A percentile compares a stretch with the other conserved stretches of the same genome.
Evolutionary conservation across 2,888 invertebrate species (phyloP).

Genomic region (Meta bourneti): DNA sequence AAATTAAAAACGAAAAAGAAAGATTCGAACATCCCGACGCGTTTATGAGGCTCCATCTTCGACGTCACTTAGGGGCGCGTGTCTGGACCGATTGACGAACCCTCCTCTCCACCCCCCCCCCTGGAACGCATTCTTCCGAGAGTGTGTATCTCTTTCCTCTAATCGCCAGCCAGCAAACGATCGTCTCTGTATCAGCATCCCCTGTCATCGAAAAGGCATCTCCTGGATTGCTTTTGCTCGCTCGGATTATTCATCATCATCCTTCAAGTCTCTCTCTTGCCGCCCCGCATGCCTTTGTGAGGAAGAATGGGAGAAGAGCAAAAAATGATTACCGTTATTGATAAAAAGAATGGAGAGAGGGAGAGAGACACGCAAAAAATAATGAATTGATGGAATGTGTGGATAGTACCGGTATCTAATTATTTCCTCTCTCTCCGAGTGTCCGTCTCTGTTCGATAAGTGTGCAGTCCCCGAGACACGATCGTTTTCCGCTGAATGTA

Average conservation of each 20-base stretch:
- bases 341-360: constrained; percentile 13
- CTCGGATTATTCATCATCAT: constrained; percentile 51
- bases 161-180: constrained; percentile 23
- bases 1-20: constrained; percentile 11
- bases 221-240: constrained; percentile 20
- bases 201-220: constrained; percentile 45
- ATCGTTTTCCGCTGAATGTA: too few species aligned
- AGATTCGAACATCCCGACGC: neutral
- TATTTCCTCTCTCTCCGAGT: too few species aligned
- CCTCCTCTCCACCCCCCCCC: neutral
- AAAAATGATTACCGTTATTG: constrained; percentile 60
- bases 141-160: constrained; percentile 44
- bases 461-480: too few species aligned
- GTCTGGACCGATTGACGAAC: constrained; percentile 20
- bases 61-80: constrained; percentile 3
- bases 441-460: too few species aligned
- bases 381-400: too few species aligned
- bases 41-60: constrained; percentile 25
- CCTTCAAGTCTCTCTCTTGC: constrained; percentile 25
- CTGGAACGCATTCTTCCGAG: constrained; percentile 24
- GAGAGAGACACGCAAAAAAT: neutral
- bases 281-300: neutral
- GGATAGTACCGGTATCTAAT: too few species aligned
- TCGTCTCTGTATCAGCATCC: constrained; percentile 43
- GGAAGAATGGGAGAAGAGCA: neutral